Evolutionary conservation across 2,888 invertebrate genomes (phyloP).

Genomic region (Phaonia tiefii): DNA sequence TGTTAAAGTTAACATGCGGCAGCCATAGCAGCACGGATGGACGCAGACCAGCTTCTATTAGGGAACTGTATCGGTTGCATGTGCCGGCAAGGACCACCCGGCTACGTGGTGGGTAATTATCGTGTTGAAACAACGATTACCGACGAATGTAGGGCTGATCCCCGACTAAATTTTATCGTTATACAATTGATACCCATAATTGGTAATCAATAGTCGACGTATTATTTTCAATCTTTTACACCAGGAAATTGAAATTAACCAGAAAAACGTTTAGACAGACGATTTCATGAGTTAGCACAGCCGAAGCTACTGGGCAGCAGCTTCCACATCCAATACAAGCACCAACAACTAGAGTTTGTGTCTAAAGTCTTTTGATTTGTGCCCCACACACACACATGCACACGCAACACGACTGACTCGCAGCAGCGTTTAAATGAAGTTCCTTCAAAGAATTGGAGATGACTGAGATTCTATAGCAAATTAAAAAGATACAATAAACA

Average conservation of each 20-base stretch:
- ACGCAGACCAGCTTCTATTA: not conserved
- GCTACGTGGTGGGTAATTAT: conserved; percentile 53
- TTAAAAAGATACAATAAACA: not conserved
- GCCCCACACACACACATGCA: too few relatives aligned
- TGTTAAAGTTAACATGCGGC: conserved; percentile 55
- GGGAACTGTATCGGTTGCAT: not conserved
- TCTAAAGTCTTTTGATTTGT: conserved; percentile 46
- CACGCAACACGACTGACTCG: not conserved
- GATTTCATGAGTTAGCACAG: too few relatives aligned
- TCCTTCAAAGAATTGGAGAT: not conserved
- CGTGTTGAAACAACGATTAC: conserved; percentile 57
- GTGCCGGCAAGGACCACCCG: conserved; percentile 54
- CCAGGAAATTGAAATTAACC: too few relatives aligned
- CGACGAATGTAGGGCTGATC: conserved; percentile 33
- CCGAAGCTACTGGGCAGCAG: not conserved
- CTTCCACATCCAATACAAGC: not conserved
- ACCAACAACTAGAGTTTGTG: conserved; percentile 4
- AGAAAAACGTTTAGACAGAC: too few relatives aligned
- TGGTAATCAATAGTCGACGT: conserved; percentile 58
- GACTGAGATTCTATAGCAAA: conserved; percentile 7
- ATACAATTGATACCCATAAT: conserved; percentile 54
- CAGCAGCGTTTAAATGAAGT: not conserved
- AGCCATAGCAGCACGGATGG: not conserved
- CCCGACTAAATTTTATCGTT: conserved; percentile 52
- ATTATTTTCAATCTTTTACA: conserved; percentile 16